phyloP scores from a whole-genome alignment of 2,113 vertebrate genomes.

The Stercorarius parasiticus region DNA sequence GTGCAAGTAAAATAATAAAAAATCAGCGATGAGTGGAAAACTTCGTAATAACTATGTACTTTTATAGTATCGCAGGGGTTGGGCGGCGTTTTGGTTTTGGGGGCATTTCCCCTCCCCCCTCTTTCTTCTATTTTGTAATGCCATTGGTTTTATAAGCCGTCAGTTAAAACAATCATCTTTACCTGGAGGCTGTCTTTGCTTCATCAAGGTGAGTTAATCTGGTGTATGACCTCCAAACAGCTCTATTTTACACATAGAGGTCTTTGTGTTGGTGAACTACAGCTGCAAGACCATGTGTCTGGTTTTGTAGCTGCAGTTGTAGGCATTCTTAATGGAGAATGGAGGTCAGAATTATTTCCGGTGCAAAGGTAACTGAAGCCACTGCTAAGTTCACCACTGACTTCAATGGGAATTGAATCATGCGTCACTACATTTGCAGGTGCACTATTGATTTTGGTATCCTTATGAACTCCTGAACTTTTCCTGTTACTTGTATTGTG shows the following conservation, averaged over 20 bases:
- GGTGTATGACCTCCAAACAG: background rate
- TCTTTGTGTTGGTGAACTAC: background rate
- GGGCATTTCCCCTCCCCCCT: rapidly evolving
- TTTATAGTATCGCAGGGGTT: background rate
- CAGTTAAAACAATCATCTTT: background rate
- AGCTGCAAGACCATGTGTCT: background rate
- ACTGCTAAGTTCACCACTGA: background rate
- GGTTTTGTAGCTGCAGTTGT: background rate
- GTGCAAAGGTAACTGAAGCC: background rate
- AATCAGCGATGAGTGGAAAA: background rate
- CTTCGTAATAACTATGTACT: background rate
- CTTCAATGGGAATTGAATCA: background rate
- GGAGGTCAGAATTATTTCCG: background rate
- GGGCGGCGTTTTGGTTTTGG: background rate
- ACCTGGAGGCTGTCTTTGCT: background rate
- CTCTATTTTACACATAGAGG: background rate
- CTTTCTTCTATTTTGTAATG: background rate
- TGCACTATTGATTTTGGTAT: background rate
- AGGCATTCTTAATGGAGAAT: background rate
- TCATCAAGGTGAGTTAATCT: background rate
- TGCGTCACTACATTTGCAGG: rapidly evolving
- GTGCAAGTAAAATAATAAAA: background rate
- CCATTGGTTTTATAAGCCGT: background rate
- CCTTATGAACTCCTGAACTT: background rate
- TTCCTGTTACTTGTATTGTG: background rate